phyloP scores from a whole-genome alignment of 2,113 vertebrate species.

The Rattus norvegicus region DNA sequence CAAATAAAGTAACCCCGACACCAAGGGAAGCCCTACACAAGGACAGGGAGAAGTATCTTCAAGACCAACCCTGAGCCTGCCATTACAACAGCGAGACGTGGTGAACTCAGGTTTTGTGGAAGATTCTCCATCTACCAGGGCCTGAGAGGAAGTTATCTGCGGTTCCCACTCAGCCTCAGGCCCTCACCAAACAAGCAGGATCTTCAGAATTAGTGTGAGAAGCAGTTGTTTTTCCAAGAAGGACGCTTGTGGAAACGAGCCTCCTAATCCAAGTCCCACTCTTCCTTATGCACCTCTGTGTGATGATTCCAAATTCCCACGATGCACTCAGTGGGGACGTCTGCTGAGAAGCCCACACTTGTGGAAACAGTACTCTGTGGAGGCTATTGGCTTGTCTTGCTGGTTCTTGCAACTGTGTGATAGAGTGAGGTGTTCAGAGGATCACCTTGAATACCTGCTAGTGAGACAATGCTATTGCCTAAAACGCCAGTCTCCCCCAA shows the following conservation, averaged over 20 bases:
- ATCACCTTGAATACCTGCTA: not conserved
- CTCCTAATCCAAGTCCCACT: not conserved
- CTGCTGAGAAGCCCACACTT: not conserved
- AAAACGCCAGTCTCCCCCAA: not conserved
- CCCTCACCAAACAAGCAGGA: not conserved
- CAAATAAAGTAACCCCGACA: not conserved
- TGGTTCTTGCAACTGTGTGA: not conserved
- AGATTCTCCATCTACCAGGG: not conserved
- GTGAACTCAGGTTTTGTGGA: not conserved
- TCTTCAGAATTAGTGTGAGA: not conserved
- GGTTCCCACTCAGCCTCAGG: not conserved
- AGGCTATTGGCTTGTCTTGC: not conserved
- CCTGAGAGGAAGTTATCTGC: not conserved
- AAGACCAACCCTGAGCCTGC: not conserved
- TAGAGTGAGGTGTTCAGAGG: fast-evolving
- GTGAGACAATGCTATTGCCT: not conserved
- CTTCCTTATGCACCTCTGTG: fast-evolving
- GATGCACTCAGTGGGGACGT: too few species aligned
- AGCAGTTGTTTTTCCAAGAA: not conserved
- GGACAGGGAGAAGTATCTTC: fast-evolving
- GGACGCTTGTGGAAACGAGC: fast-evolving
- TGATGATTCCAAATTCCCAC: not conserved
- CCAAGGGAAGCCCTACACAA: not conserved
- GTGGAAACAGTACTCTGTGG: not conserved
- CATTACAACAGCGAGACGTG: not conserved